Percentiles rank a stretch among this genome's conserved stretches.
Evolutionary conservation across 2,797 vertebrate species (phyloP).

Genomic region (Thunnus albacares): DNA sequence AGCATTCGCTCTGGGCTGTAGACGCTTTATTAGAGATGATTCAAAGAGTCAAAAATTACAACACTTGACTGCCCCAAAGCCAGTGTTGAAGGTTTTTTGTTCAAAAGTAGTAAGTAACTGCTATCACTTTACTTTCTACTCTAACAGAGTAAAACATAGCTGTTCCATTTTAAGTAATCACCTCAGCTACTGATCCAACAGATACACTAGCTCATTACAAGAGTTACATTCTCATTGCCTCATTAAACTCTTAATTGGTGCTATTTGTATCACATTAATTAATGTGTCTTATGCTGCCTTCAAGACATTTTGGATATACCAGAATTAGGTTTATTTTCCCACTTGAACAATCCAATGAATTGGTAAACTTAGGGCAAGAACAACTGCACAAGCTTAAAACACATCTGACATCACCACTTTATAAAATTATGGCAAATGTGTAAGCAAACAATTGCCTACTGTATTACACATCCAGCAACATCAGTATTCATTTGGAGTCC

Average conservation of each 20-base stretch:
- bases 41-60: constrained; percentile 10
- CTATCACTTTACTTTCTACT: background rate
- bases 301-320: background rate
- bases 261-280: background rate
- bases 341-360: no score
- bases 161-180: constrained; percentile 4
- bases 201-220: background rate
- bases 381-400: no score
- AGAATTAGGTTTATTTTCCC: background rate
- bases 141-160: background rate
- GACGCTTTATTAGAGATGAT: constrained; percentile 21
- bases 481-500: no score
- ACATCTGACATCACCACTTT: no score
- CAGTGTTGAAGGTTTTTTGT: constrained; percentile 4
- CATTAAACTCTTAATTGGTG: background rate
- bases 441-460: no score
- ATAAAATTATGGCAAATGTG: no score
- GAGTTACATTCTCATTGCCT: constrained; percentile 1
- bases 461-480: no score
- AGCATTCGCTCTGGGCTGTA: constrained; percentile 41
- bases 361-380: background rate
- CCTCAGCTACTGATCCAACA: constrained; percentile 13
- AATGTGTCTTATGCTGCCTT: background rate
- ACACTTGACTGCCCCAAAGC: constrained; percentile 4
- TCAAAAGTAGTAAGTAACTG: background rate